Conservation (phyloP, 2,888 invertebrate genomes). For the Trissolcus brochymenae region DNA sequence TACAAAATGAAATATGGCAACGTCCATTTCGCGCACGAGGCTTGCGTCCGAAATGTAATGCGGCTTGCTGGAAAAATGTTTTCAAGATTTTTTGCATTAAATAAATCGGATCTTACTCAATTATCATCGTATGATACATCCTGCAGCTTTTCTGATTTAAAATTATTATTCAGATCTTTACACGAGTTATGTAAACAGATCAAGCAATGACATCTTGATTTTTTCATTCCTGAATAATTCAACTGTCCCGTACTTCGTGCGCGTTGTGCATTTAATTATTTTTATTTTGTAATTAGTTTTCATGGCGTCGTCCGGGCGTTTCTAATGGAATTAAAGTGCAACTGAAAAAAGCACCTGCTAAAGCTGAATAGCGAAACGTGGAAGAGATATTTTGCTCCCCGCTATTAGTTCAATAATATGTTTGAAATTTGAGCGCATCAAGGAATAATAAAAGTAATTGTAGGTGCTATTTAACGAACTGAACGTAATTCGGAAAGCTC, state of each 20-base stretch:
- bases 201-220: too few species aligned
- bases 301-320: too few species aligned
- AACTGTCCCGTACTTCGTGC: too few species aligned
- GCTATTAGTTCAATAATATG: conserved; percentile 37
- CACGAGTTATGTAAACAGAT: too few species aligned
- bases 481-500: conserved; percentile 34
- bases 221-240: too few species aligned
- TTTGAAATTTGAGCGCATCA: conserved; percentile 21
- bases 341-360: background rate
- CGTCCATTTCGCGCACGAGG: conserved; percentile 22
- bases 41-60: conserved; percentile 32
- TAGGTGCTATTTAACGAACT: conserved; percentile 30
- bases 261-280: too few species aligned
- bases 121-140: too few species aligned
- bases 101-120: conserved; percentile 5
- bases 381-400: conserved; percentile 28
- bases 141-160: too few species aligned
- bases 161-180: too few species aligned
- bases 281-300: too few species aligned
- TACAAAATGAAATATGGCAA: conserved; percentile 38
- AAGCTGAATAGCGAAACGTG: background rate
- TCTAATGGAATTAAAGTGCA: too few species aligned
- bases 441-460: conserved; percentile 39
- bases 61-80: conserved; percentile 20
- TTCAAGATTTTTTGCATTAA: conserved; percentile 18